Evolutionary conservation across 2,888 invertebrate genomes (phyloP), one percentile per base, ranked within the genome.

Genomic region (Elmis aenea): DNA sequence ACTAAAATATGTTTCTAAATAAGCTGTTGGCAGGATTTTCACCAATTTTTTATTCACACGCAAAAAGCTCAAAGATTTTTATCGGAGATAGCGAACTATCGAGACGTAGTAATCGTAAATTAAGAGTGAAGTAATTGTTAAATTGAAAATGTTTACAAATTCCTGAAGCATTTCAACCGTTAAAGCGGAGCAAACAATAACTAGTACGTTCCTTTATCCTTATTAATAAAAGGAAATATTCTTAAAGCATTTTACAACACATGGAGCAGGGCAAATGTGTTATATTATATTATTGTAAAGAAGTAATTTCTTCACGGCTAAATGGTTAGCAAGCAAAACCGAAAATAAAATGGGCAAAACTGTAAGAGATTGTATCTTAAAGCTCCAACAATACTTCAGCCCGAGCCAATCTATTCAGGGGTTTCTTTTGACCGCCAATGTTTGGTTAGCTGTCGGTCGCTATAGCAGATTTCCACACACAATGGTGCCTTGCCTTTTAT

Each of bases 381-480:
- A 58, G 52, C 18, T 32, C 46, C 39, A 50, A 61, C 59, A 61
- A 62, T 57, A 50, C 45, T 29, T 39, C 32, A 57, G 60, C 63
- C 62, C 61, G 60, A 62, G 61, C 61, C 61, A 61, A 52, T 58
- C 61, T 59, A 59, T 64, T 61, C 55, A 61, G 61, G 66, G 56
- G 55, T 64, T 70, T 67, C 67, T 69, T 71, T 69, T 73, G 73
- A 61, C 72, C 75, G 74, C 73, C 76, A 75, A 75, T 77, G 76
- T 77, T 77, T 77, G 77, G 76, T 77, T 77, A 77, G 77, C 74
- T 77, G 77, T 74, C 67, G 64, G 59, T 62, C 59, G 59, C 42
- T 33, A 42, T 41, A 36, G 42, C 43, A 38, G 36, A 57, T 54
- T 56, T 50, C 47, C 43, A 42, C 46, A 45, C 50, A 55, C 51